Conservation (phyloP, 1,140 invertebrate species). For the Eumeta japonica region DNA sequence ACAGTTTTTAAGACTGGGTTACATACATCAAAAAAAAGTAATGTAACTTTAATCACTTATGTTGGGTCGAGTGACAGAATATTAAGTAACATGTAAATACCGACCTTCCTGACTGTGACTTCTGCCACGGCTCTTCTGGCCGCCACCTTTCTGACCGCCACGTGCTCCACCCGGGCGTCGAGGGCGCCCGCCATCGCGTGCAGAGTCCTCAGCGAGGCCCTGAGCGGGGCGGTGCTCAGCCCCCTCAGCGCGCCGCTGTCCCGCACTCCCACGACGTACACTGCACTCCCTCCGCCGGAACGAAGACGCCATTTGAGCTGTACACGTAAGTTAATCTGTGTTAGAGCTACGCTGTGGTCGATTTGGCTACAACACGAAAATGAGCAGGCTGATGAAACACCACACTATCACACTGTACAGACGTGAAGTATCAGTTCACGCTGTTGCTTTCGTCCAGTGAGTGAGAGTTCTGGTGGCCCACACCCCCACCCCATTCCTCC, state of each 20-base stretch:
- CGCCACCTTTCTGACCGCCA: slow-evolving; percentile 61
- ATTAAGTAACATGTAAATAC: too few relatives aligned
- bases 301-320: slow-evolving; percentile 85
- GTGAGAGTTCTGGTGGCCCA: too few relatives aligned
- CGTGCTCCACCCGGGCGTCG: slow-evolving; percentile 75
- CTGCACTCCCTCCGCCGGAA: slow-evolving; percentile 89
- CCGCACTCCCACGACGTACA: slow-evolving; percentile 95
- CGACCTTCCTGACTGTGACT: slow-evolving; percentile 86
- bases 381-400: neutral
- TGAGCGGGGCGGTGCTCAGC: slow-evolving; percentile 76
- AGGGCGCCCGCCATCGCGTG: slow-evolving; percentile 82
- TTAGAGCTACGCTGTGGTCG: neutral
- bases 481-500: too few relatives aligned
- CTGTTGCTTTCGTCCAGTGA: too few relatives aligned
- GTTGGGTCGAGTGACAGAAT: too few relatives aligned
- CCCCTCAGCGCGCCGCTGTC: slow-evolving; percentile 88
- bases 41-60: too few relatives aligned
- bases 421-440: too few relatives aligned
- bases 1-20: too few relatives aligned
- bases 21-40: too few relatives aligned
- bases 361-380: too few relatives aligned
- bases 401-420: neutral
- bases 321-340: slow-evolving; percentile 7
- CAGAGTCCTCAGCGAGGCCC: slow-evolving; percentile 78
- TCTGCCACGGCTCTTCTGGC: slow-evolving; percentile 68